Evolutionary conservation across 2,113 vertebrate genomes (phyloP).

Genomic region (Orycteropus afer): DNA sequence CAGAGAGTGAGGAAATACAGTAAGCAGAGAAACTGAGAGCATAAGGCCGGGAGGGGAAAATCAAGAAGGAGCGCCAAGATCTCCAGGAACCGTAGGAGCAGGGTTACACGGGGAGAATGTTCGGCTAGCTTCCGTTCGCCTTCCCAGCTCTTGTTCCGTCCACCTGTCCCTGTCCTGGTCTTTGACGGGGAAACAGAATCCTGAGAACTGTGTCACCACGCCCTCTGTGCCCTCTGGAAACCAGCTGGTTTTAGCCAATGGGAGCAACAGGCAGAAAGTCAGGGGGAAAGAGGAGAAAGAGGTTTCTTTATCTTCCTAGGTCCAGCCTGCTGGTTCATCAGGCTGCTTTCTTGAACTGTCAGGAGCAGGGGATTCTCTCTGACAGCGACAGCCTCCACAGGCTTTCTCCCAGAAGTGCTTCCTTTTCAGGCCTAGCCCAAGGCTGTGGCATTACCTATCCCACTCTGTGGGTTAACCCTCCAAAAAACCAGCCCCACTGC

Average conservation of each 20-base stretch:
- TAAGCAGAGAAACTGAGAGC: slow-evolving; percentile 66
- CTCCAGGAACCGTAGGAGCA: slow-evolving; percentile 18
- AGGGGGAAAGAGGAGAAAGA: not conserved
- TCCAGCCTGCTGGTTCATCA: not conserved
- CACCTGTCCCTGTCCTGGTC: not conserved
- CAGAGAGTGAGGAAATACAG: slow-evolving; percentile 54
- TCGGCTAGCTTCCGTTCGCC: not conserved
- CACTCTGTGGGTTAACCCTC: not conserved
- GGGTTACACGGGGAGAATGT: slow-evolving; percentile 54
- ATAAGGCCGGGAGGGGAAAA: slow-evolving; percentile 45
- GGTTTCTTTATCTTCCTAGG: not conserved
- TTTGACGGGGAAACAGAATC: not conserved
- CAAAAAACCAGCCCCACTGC: too few relatives aligned
- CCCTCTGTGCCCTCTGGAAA: not conserved
- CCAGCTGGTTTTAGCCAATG: not conserved
- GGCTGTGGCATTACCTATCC: not conserved
- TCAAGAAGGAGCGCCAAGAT: slow-evolving; percentile 66
- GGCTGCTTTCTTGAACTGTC: not conserved
- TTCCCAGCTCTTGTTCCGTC: not conserved
- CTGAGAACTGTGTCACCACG: not conserved
- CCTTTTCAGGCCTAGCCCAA: not conserved
- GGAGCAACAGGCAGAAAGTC: not conserved
- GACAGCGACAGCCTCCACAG: rapidly evolving
- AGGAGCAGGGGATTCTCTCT: too few relatives aligned
- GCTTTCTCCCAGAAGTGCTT: too few relatives aligned